Conservation (phyloP, 1,140 invertebrate species). For the Argopecten irradians region DNA sequence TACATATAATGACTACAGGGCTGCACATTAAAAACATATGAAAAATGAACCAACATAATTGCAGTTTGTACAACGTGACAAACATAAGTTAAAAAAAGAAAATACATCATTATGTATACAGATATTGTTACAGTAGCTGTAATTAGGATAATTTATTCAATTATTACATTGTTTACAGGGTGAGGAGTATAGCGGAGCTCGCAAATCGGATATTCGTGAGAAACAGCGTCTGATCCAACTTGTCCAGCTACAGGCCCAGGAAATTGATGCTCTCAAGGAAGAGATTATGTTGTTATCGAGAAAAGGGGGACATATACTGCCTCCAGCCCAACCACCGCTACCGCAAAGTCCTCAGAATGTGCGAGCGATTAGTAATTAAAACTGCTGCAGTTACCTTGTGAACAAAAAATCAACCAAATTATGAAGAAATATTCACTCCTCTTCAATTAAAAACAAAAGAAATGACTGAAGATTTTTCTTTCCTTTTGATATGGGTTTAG, state of each 20-base stretch:
- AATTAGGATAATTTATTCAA: too few relatives aligned
- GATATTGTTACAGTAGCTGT: too few relatives aligned
- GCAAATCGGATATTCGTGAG: slow-evolving; percentile 73
- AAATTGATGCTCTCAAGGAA: slow-evolving; percentile 76
- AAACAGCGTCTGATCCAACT: slow-evolving; percentile 74
- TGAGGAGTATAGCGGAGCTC: slow-evolving; percentile 71
- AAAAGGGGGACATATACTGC: slow-evolving; percentile 77
- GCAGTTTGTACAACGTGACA: too few relatives aligned
- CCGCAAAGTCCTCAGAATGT: slow-evolving; percentile 66
- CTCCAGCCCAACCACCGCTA: slow-evolving; percentile 73
- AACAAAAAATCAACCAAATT: not conserved
- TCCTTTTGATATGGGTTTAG: not conserved
- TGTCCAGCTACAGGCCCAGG: slow-evolving; percentile 76
- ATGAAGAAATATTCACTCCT: not conserved
- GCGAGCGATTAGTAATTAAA: slow-evolving; percentile 60
- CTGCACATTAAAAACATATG: not conserved
- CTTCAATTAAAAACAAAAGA: not conserved
- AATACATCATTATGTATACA: too few relatives aligned
- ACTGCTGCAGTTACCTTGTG: not conserved
- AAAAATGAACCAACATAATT: not conserved
- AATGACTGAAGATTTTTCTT: not conserved
- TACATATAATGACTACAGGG: too few relatives aligned
- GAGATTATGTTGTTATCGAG: slow-evolving; percentile 75
- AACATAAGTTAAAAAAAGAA: not conserved
- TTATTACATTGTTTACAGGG: slow-evolving; percentile 63